Base-by-base conservation (phyloP, 2,888 invertebrate genomes). In the Chymomyza fuscimana region DNA sequence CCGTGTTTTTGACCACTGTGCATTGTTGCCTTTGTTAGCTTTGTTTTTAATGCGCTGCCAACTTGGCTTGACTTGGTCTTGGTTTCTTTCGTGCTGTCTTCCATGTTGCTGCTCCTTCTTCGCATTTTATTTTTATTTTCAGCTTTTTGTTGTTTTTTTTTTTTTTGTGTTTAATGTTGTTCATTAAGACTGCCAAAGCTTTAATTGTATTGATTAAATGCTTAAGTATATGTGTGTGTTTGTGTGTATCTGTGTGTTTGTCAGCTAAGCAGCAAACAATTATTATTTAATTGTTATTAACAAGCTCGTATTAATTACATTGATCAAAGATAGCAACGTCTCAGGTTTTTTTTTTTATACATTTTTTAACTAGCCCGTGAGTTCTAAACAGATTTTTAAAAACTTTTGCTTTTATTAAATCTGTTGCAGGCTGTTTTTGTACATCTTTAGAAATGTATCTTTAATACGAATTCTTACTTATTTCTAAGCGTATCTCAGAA, bases 171-270 rank as follows among this genome's bases (percentile, higher is more conserved):
- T 83, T 80, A 86, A 86, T 83, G 81, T 80, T 78, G 83, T 63
- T 83, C 73, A 73, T 71, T 63, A 54, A 54, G 75, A 80, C 70
- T 22, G 22, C 72, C 76, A 69, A 81, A 59, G 75, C 80, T 86
- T 86, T 86, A 82, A 86, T 83, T 86, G 86, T 84, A 84, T 84
- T 84, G 84, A 86, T 82, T 86, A 80, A 84, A 82, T 77, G 79
- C 72, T 76, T 80, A 82, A 82, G 83, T 82, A 81, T 76, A 70
- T 71, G 59, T 59, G 59, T 32, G 25, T 59, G 59, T 59, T 6
- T 29, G 59, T 59, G 59, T 59, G 59, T 32, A 25, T 29, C 19
- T 59, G 9, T 29, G 46, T 40, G 46, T 50, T 12, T 15, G 50
- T 22, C n/a, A 52, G 32, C 16, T 10, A 25, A 16, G 16, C 16